Base-by-base conservation (phyloP, 2,113 vertebrate genomes). In the Lagopus leucura region DNA sequence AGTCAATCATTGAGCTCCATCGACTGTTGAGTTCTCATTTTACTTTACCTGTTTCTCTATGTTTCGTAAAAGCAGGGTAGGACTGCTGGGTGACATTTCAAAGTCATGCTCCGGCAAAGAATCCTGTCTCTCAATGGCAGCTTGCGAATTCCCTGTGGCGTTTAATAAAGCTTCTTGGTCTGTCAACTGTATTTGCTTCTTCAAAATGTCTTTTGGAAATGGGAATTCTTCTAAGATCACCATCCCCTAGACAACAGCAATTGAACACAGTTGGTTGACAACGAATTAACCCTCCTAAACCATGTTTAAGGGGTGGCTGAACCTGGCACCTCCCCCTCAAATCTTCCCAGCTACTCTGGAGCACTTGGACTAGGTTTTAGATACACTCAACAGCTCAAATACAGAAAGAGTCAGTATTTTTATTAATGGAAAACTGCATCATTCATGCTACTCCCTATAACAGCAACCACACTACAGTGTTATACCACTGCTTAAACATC, bases 1-100 rank as follows among this genome's bases (percentile, higher is more conserved):
- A 80, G 88, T 36, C 90, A 89, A 50, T 72, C 32, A 80, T 60
- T 75, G 93, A 70, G 89, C 45, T 60, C 27, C 47, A 69, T 6
- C n/a, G 75, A 61, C 60, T 22, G 2, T 16, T 67, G 16, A 18
- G 45, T 77, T 93, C 52, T 94, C 36, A 28, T 30, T 89, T 96
- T 95, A 99, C 98, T 90, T 95, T 98, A 99, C 99, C 99, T 99
- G 99, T 98, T 98, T 99, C 91, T 99, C 98, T 97, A 99, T 99
- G 98, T 99, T 99, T 93, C 98, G 97, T 94, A 99, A 98, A 81
- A 99, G 98, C 70, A 98, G 97, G 27, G 98, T 98, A 71, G 99
- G 99, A 89, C 99, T 99, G 98, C 98, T 98, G 90, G 98, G 98
- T 92, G 99, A 99, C 89, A 97, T 97, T 97, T 99, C 99, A 85